Conservation (phyloP, 2,888 invertebrate genomes). For the Idaea aversata region DNA sequence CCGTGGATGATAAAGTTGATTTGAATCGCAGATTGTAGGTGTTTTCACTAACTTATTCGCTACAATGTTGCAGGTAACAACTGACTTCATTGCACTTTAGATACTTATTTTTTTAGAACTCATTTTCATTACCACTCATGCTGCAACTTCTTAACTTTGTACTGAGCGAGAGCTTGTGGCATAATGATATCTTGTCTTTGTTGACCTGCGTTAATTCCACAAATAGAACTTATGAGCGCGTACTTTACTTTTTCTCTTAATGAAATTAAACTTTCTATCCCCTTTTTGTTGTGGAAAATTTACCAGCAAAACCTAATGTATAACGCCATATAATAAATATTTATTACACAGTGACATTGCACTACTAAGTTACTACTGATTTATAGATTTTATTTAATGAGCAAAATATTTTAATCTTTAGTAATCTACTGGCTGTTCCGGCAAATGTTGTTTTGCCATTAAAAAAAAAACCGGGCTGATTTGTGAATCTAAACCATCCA, state of each 20-base stretch:
- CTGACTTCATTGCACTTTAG: slow-evolving; percentile 23
- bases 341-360: no score
- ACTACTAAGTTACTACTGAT: no score
- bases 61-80: slow-evolving; percentile 27
- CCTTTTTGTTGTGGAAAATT: neutral
- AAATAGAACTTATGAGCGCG: neutral
- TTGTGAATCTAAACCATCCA: no score
- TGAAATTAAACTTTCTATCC: neutral
- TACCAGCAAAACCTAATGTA: no score
- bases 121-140: slow-evolving; percentile 1
- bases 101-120: slow-evolving; percentile 16
- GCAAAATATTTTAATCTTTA: no score
- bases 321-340: no score
- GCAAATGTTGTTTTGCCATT: no score
- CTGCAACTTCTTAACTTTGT: neutral
- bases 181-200: neutral
- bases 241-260: neutral
- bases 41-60: slow-evolving; percentile 45
- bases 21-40: slow-evolving; percentile 75
- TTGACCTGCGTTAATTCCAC: neutral
- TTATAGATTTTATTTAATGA: no score
- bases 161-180: neutral
- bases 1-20: slow-evolving; percentile 74
- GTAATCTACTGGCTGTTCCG: no score
- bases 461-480: no score